Evolutionary conservation across 64 coral and sea anemone species (phyloP), one percentile per base, ranked within the genome.

Genomic region (Montipora cactus): DNA sequence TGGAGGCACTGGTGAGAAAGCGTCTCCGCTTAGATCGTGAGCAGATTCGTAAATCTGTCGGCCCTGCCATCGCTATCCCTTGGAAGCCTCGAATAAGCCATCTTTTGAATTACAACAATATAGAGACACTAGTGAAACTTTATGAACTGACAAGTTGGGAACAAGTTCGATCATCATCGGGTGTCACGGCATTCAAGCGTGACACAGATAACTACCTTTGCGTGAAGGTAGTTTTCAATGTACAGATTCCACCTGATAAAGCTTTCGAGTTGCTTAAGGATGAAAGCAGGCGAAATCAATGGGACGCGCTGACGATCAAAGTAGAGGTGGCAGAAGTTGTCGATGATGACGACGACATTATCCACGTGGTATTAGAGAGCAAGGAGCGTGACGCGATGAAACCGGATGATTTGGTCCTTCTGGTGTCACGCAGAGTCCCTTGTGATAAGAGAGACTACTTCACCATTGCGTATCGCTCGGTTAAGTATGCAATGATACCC

Each of bases 381-480:
- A 37, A 73, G 73, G 44, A 73, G 67, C 79, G 22, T 80, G 55
- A 78, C 51, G 89, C 66, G 18, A 73, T 73, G 6, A 91, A 87
- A 87, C 89, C 89, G 14, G 89, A 95, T 81, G 94, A 95, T 61
- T 7, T 95, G 14, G 94, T 95, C 1, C 71, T 95, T 47, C 47
- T 95, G 23, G 94, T 95, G 74, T 95, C 94, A 49, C 81, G 94
- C 46, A 81, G 95, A 47, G 79, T 74, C 16, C 79, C 94, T 4
- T 67, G 78, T 49, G 91, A 89, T 21, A 67, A 49, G 23, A 73
- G 87, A 74, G 95, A 96, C 72, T 84, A 78, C 62, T 93, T 84
- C 91, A 89, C 75, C 19, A 93, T 96, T 58, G 95, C 95, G 25
- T 96, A 96, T 75, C 85, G 95, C 5, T 96, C 95, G 10, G 91